Conservation (phyloP, 2,797 vertebrate genomes). For the Mastacembelus armatus region DNA sequence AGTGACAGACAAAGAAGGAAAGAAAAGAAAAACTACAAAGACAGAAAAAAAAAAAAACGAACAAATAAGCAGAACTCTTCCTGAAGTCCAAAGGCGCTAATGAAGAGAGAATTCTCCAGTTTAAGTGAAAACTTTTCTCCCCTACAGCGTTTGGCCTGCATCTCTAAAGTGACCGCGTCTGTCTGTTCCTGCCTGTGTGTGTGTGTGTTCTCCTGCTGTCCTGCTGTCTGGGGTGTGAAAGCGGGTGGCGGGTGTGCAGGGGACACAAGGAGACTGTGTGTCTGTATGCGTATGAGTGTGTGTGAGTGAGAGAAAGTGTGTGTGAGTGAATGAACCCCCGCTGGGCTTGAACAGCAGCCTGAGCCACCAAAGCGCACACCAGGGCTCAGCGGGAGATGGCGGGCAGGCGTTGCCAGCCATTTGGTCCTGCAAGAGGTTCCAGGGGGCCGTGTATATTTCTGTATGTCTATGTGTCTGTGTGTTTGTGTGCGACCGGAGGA, state of each 20-base stretch:
- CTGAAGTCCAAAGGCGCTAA: conserved; percentile 85
- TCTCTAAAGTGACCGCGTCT: conserved; percentile 90
- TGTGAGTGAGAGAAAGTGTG: too few relatives aligned
- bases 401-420: conserved; percentile 88
- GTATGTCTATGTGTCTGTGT: conserved; percentile 68
- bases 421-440: conserved; percentile 88
- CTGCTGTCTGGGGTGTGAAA: conserved; percentile 90
- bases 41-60: conserved; percentile 58
- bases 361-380: conserved; percentile 88
- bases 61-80: conserved; percentile 81
- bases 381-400: conserved; percentile 88
- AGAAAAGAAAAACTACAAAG: conserved; percentile 76
- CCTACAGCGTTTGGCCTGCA: conserved; percentile 87
- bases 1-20: conserved; percentile 70
- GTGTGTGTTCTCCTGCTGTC: conserved; percentile 87
- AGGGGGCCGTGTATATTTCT: conserved; percentile 82
- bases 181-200: conserved; percentile 87
- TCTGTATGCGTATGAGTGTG: conserved; percentile 61
- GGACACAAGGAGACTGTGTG: conserved; percentile 84
- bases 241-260: conserved; percentile 84
- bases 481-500: conserved; percentile 44
- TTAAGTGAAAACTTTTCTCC: conserved; percentile 88
- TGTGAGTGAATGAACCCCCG: conserved; percentile 82
- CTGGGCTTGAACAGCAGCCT: conserved; percentile 90
- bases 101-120: conserved; percentile 84